These are phyloP conservation scores for Antedon mediterranea DNA, from an alignment of 53 echinoderm and acorn worm species.

Conservation along the genomic window DNA sequence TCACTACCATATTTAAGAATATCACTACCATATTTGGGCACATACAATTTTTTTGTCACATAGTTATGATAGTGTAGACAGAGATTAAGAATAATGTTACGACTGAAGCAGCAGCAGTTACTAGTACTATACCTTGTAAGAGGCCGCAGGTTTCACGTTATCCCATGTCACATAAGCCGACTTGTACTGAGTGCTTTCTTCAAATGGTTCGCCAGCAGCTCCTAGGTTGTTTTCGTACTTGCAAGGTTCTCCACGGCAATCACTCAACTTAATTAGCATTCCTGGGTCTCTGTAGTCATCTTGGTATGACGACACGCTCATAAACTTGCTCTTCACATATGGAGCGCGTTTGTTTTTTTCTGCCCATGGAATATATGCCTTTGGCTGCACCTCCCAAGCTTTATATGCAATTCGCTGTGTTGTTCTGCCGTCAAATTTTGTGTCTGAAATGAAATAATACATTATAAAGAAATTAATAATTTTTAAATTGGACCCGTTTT, in stretches of 20 bases:
- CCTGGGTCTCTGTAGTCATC: slow-evolving; percentile 12
- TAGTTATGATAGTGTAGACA: too few species aligned
- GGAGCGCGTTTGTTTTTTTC: neutral
- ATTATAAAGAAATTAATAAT: too few species aligned
- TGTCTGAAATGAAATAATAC: slow-evolving; percentile 23
- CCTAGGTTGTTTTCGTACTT: slow-evolving; percentile 47
- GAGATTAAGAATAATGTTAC: too few species aligned
- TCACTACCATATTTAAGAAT: too few species aligned
- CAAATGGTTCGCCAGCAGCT: slow-evolving; percentile 33
- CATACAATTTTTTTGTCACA: too few species aligned
- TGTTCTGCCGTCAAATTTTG: slow-evolving; percentile 60
- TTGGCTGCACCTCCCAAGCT: slow-evolving; percentile 47
- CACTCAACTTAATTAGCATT: slow-evolving; percentile 35
- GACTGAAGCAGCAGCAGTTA: too few species aligned
- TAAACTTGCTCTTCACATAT: neutral
- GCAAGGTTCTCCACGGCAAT: slow-evolving; percentile 62
- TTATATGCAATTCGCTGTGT: slow-evolving; percentile 77
- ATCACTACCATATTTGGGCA: too few species aligned
- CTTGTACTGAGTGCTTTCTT: slow-evolving; percentile 51
- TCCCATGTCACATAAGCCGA: slow-evolving; percentile 59
- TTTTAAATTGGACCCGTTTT: neutral
- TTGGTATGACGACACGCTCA: slow-evolving; percentile 1
- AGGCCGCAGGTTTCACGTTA: slow-evolving; percentile 40
- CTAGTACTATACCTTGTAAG: slow-evolving; percentile 77
- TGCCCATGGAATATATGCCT: slow-evolving; percentile 64